Base-by-base conservation (phyloP, 2,113 vertebrate genomes). In the Entomyzon cyanotis region DNA sequence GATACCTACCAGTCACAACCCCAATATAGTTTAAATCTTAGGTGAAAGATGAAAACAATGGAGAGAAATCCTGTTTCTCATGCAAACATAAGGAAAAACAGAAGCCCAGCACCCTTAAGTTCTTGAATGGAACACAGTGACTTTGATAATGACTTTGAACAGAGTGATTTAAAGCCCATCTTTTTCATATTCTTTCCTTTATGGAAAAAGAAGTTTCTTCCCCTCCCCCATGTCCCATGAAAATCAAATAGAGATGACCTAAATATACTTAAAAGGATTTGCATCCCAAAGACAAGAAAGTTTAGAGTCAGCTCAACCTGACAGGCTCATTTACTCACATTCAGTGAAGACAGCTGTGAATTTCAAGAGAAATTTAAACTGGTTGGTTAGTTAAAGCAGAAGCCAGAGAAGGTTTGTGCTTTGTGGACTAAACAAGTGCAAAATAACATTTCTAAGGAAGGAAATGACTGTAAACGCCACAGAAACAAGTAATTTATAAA, bases 241-340 rank as follows among this genome's bases (percentile, higher is more conserved):
- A 96, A 96, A 94, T 85, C 73, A 90, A 96, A 65, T 53, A 81
- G 75, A 83, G 68, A 92, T 91, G 87, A 87, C 95, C 95, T 94
- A 97, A 96, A 96, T 96, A 96, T 88, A 86, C 27, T 75, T 95
- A 23, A 90, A 93, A 91, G 65, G 64, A 96, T 95, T 95, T 95
- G 90, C 93, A 96, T 95, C 84, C 91, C 84, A 95, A 96, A 95
- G 83, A 92, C 88, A 95, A 95, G 84, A 94, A 96, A 96, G 76
- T 94, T 96, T 88, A 90, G 90, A 96, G 88, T 96, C 96, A 97
- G 94, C 97, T 96, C 93, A 90, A 95, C 84, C 95, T 94, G 92
- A 24, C 74, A 91, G 68, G 68, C 94, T 97, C 93, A 90, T 97
- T 96, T 95, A 62, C 53, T 92, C 87, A 92, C 50, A 95, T 96